A percentile compares a stretch with the other conserved stretches of the same genome.
Conservation (phyloP, 92 coral and sea anemone genomes). For the Parazoanthus swiftii region DNA sequence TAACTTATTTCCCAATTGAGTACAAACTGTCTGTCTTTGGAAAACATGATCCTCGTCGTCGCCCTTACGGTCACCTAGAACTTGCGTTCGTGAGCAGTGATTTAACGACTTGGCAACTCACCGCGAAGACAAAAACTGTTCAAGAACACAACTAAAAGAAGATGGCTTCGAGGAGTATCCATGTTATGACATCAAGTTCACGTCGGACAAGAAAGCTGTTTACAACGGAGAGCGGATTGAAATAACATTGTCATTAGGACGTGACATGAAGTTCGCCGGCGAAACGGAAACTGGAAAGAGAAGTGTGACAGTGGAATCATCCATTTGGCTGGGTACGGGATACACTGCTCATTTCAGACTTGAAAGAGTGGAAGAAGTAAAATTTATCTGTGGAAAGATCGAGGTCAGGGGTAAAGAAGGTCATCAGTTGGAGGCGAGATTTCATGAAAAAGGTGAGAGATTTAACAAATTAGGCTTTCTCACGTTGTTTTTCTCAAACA, state of each 20-base stretch:
- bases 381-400: neutral
- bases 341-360: neutral
- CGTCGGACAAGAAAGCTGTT: neutral
- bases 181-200: neutral
- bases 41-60: neutral
- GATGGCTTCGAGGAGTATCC: neutral
- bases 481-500: no score
- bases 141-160: neutral
- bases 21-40: conserved; percentile 6
- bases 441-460: neutral
- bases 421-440: neutral
- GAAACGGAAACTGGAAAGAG: neutral
- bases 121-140: neutral
- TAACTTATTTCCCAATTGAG: neutral
- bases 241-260: neutral
- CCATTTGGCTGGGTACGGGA: neutral
- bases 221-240: neutral
- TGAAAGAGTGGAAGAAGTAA: neutral
- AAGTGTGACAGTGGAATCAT: neutral
- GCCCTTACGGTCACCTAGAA: neutral
- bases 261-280: conserved; percentile 3
- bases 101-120: neutral
- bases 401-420: neutral
- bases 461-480: no score
- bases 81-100: conserved; percentile 3